These are phyloP conservation scores for Encarsia formosa DNA, from an alignment of 2,888 invertebrate genomes.

Conservation along the genomic window DNA sequence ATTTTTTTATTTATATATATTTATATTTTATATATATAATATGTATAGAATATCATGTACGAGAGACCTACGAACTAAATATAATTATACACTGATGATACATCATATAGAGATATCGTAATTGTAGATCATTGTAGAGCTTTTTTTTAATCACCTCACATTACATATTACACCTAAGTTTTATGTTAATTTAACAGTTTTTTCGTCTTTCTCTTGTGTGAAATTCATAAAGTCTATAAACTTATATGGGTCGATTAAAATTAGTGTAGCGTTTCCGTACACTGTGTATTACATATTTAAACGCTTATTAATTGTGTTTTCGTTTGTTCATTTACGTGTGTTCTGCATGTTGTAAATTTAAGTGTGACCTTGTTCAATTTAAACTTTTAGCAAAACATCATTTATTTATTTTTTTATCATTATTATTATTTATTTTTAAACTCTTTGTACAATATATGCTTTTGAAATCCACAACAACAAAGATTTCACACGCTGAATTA, in stretches of 20 bases:
- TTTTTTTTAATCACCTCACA: conserved; percentile 11
- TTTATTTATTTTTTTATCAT: too few species aligned
- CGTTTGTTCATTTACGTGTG: too few species aligned
- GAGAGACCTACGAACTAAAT: conserved; percentile 47
- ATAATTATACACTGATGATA: conserved; percentile 50
- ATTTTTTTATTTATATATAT: conserved; percentile 21
- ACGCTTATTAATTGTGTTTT: too few species aligned
- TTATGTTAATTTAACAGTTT: too few species aligned
- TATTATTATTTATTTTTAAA: too few species aligned
- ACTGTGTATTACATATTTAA: too few species aligned
- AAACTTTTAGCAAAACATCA: too few species aligned
- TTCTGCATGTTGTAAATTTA: too few species aligned
- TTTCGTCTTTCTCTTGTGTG: conserved; percentile 8
- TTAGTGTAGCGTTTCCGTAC: background rate
- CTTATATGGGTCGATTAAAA: conserved; percentile 34
- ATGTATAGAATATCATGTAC: conserved; percentile 32
- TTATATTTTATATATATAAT: conserved; percentile 27
- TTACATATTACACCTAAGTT: conserved; percentile 43
- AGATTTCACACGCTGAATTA: background rate
- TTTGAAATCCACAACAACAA: conserved; percentile 7
- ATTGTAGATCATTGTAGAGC: conserved; percentile 41
- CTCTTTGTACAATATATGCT: conserved; percentile 16
- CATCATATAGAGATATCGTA: conserved; percentile 40
- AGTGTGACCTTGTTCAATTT: too few species aligned
- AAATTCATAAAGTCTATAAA: conserved; percentile 37